Percentiles rank a stretch among this genome's conserved stretches.
Conservation (phyloP, 1,140 invertebrate species). For the Adoxophyes honmai region DNA sequence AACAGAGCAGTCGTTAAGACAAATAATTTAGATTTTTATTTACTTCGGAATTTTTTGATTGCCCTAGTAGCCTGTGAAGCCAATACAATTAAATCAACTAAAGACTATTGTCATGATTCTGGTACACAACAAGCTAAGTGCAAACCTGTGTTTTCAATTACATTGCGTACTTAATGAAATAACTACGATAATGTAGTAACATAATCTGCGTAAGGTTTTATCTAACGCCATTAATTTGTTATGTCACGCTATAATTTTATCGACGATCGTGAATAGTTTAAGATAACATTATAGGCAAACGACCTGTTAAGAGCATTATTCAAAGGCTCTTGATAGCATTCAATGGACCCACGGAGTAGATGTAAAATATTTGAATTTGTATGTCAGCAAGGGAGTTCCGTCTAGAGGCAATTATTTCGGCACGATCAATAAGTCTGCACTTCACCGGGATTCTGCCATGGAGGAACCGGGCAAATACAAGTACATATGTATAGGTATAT, state of each 20-base stretch:
- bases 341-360: background rate
- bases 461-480: too few relatives aligned
- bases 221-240: background rate
- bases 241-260: background rate
- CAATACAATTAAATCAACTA: too few relatives aligned
- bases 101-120: too few relatives aligned
- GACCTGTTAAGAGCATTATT: background rate
- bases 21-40: too few relatives aligned
- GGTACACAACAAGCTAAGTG: too few relatives aligned
- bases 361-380: too few relatives aligned
- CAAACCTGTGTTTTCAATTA: too few relatives aligned
- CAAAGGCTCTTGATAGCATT: background rate
- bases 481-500: too few relatives aligned
- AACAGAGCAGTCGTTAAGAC: too few relatives aligned
- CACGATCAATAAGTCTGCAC: conserved; percentile 10
- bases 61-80: too few relatives aligned
- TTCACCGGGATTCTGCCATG: background rate
- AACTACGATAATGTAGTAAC: background rate
- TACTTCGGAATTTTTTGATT: too few relatives aligned
- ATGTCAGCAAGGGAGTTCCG: background rate
- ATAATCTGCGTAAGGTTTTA: background rate
- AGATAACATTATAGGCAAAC: conserved; percentile 2
- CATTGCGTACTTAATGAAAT: too few relatives aligned
- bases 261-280: background rate
- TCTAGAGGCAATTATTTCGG: conserved; percentile 3